Evolutionary conservation across 2,797 vertebrate genomes (phyloP).

Genomic region (Enteromius trimaculatus): DNA sequence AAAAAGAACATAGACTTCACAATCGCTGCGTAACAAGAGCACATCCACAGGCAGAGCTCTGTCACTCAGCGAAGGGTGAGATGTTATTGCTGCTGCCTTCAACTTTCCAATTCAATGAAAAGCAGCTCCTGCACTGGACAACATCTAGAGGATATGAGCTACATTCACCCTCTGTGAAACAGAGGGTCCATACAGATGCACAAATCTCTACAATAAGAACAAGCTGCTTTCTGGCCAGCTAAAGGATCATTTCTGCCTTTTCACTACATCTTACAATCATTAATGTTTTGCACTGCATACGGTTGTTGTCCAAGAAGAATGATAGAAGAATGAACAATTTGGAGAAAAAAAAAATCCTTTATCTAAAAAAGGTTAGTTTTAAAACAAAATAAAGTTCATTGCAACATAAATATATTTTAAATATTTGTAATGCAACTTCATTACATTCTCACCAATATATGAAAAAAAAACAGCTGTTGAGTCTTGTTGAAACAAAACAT

Average conservation of each 20-base stretch:
- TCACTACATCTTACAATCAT: neutral
- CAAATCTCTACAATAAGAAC: neutral
- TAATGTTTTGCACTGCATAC: neutral
- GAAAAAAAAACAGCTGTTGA: too few relatives aligned
- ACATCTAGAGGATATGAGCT: neutral
- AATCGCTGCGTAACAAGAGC: slow-evolving; percentile 43
- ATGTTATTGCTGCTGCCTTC: slow-evolving; percentile 34
- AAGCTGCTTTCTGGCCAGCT: neutral
- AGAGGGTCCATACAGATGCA: slow-evolving; percentile 21
- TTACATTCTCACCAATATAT: neutral
- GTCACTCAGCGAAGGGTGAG: slow-evolving; percentile 30
- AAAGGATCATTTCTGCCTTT: neutral
- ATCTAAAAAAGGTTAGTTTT: neutral
- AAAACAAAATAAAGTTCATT: neutral
- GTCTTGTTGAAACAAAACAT: too few relatives aligned
- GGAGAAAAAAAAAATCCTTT: neutral
- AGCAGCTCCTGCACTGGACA: slow-evolving; percentile 18
- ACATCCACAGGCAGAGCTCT: slow-evolving; percentile 29
- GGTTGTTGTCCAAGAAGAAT: neutral
- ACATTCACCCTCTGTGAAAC: slow-evolving; percentile 21
- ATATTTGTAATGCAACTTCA: neutral
- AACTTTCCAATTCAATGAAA: slow-evolving; percentile 21
- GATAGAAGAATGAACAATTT: too few relatives aligned
- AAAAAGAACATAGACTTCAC: slow-evolving; percentile 38
- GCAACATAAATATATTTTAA: neutral